Evolutionary conservation across 2,888 invertebrate genomes (phyloP).

Genomic region (Lingula anatina): DNA sequence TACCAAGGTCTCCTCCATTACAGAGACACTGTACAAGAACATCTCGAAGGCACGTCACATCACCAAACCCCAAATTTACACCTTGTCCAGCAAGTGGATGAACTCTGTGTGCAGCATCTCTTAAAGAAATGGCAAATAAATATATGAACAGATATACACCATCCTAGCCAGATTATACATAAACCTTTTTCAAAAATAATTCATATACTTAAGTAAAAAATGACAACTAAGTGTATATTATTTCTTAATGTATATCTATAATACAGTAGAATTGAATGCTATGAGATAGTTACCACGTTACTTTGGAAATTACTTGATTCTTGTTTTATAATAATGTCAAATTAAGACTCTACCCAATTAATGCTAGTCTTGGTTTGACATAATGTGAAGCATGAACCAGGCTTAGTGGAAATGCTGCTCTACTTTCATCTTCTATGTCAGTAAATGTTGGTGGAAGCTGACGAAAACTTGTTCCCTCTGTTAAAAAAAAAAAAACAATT

Average conservation of each 20-base stretch:
- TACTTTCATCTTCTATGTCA: slow-evolving; percentile 59
- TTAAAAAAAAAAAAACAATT: neutral
- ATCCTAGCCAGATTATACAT: too few species aligned
- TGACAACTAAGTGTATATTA: too few species aligned
- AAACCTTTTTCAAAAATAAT: too few species aligned
- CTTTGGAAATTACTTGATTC: too few species aligned
- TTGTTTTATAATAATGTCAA: too few species aligned
- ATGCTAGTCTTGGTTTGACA: slow-evolving; percentile 71
- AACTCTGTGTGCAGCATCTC: slow-evolving; percentile 65
- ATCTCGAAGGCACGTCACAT: slow-evolving; percentile 71
- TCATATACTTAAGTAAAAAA: too few species aligned
- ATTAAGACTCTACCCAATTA: slow-evolving; percentile 86
- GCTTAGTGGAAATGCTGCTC: slow-evolving; percentile 87
- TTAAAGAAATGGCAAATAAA: slow-evolving; percentile 56
- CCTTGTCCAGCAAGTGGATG: slow-evolving; percentile 98
- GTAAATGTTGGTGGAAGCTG: slow-evolving; percentile 69
- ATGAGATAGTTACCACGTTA: too few species aligned
- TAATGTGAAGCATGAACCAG: slow-evolving; percentile 87
- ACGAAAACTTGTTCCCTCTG: slow-evolving; percentile 39
- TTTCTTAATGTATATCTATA: too few species aligned
- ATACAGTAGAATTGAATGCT: too few species aligned
- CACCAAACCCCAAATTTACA: slow-evolving; percentile 95
- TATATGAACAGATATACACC: too few species aligned
- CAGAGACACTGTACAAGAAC: slow-evolving; percentile 67
- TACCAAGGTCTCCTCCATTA: slow-evolving; percentile 71